These are phyloP conservation scores for Zaprionus tsacasi DNA, from an alignment of 1,140 invertebrate genomes.

Conservation along the genomic window DNA sequence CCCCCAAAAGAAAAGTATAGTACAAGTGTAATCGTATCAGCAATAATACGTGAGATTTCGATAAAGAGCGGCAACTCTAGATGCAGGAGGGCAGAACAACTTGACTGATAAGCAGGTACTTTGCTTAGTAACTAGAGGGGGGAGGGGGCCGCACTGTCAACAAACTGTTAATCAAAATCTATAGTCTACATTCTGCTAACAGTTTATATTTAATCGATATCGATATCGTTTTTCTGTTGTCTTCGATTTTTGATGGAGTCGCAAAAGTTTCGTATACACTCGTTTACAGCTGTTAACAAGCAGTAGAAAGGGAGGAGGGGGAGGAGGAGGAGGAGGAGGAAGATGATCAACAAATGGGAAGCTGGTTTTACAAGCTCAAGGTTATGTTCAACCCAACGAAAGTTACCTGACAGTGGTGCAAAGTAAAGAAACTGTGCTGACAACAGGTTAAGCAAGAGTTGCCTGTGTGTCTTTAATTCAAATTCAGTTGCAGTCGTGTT, in stretches of 20 bases:
- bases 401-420: conserved; percentile 51
- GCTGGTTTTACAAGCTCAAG: conserved; percentile 71
- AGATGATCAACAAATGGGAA: conserved; percentile 51
- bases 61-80: conserved; percentile 56
- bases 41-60: conserved; percentile 70
- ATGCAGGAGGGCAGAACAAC: conserved; percentile 30
- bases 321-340: conserved; percentile 19
- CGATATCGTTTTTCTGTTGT: background rate
- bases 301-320: background rate
- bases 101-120: background rate
- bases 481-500: background rate
- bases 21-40: conserved; percentile 34
- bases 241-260: conserved; percentile 18
- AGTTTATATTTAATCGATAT: background rate
- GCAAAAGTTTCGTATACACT: too few relatives aligned
- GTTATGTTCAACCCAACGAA: conserved; percentile 41
- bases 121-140: background rate
- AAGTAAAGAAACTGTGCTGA: background rate
- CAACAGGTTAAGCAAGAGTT: background rate
- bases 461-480: background rate
- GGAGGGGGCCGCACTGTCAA: too few relatives aligned
- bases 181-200: too few relatives aligned
- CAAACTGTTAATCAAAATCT: background rate
- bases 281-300: conserved; percentile 15
- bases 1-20: background rate